Evolutionary conservation across 2,888 invertebrate genomes (phyloP).

Genomic region (Acanthopleura granulata): DNA sequence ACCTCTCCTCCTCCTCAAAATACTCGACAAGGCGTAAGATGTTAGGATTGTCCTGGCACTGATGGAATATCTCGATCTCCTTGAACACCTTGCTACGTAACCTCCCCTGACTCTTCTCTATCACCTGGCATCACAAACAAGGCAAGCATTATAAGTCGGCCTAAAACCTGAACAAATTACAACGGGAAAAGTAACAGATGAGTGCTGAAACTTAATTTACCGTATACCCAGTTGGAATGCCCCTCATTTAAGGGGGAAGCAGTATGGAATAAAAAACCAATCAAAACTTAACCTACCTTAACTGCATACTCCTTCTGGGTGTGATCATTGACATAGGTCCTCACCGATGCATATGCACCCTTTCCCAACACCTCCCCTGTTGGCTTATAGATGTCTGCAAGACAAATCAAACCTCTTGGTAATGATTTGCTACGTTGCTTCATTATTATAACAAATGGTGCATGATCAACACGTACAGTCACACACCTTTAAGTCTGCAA

Average conservation of each 20-base stretch:
- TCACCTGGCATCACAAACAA: slow-evolving; percentile 74
- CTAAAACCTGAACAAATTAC: not conserved
- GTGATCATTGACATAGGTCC: slow-evolving; percentile 91
- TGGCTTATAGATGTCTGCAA: slow-evolving; percentile 90
- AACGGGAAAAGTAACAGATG: not conserved
- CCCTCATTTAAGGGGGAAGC: too few species aligned
- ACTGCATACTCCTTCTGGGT: slow-evolving; percentile 96
- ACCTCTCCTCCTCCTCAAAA: slow-evolving; percentile 86
- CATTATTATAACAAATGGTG: too few species aligned
- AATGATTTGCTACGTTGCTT: too few species aligned
- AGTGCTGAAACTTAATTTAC: not conserved
- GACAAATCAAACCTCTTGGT: slow-evolving; percentile 24
- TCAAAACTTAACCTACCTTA: slow-evolving; percentile 73
- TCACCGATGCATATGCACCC: slow-evolving; percentile 96
- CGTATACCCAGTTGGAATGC: too few species aligned
- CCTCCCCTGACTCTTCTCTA: slow-evolving; percentile 94
- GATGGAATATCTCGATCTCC: slow-evolving; percentile 98
- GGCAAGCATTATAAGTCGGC: too few species aligned
- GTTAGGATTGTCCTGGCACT: slow-evolving; percentile 97
- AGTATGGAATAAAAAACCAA: too few species aligned
- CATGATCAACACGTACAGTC: too few species aligned
- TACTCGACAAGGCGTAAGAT: slow-evolving; percentile 95
- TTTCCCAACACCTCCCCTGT: slow-evolving; percentile 96
- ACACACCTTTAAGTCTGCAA: too few species aligned
- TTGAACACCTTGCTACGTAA: slow-evolving; percentile 95